Evolutionary conservation across 2,888 invertebrate species (phyloP).

Genomic region (Stenolophus ochropezus): DNA sequence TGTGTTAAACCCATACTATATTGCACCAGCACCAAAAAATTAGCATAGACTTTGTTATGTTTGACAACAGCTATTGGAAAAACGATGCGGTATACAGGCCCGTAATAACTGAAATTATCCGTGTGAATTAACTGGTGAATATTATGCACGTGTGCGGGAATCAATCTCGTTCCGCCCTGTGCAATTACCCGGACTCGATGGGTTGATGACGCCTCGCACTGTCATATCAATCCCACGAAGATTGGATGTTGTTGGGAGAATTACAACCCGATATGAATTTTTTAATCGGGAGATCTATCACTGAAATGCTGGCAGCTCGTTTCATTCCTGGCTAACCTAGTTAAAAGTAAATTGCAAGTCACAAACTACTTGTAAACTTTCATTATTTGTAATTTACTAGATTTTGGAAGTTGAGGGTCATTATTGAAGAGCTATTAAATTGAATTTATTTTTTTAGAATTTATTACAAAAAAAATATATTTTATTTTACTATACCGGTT

Average conservation of each 20-base stretch:
- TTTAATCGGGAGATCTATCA: not conserved
- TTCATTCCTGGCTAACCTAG: not conserved
- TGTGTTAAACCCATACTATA: no score
- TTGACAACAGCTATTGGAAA: not conserved
- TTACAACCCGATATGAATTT: conserved; percentile 25
- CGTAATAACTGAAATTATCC: conserved; percentile 10
- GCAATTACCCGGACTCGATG: conserved; percentile 4
- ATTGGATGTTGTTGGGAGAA: conserved; percentile 26
- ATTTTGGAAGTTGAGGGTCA: no score
- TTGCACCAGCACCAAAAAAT: no score
- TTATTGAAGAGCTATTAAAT: no score
- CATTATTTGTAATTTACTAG: no score
- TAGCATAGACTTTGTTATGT: no score
- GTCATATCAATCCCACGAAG: conserved; percentile 1
- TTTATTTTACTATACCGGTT: no score
- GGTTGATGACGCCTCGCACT: not conserved
- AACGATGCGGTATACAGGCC: not conserved
- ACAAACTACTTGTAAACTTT: not conserved
- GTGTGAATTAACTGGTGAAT: conserved; percentile 21
- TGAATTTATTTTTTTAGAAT: no score
- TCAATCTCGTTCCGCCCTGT: conserved; percentile 2
- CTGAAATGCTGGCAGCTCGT: not conserved
- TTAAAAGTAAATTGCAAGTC: not conserved
- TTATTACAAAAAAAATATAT: no score
- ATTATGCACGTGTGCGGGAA: conserved; percentile 19